Evolutionary conservation across 2,888 invertebrate species (phyloP).

Genomic region (Parnassius glacialis): DNA sequence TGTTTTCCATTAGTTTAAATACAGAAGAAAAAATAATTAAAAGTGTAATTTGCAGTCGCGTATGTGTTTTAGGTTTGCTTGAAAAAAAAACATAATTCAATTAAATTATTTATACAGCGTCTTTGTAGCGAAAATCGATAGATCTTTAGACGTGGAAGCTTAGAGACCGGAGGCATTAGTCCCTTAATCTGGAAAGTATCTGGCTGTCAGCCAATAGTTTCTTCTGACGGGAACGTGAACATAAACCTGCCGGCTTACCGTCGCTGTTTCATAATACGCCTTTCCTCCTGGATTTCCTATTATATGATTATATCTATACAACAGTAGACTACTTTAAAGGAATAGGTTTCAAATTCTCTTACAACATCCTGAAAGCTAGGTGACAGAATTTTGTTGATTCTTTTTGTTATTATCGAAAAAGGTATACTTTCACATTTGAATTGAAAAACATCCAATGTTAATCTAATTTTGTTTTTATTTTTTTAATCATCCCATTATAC

Average conservation of each 20-base stretch:
- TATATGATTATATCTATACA: background rate
- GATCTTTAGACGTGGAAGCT: background rate
- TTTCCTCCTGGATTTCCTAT: slow-evolving; percentile 11
- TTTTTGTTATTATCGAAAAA: too few relatives aligned
- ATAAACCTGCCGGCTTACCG: slow-evolving; percentile 45
- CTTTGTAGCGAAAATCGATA: slow-evolving; percentile 8
- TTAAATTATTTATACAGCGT: background rate
- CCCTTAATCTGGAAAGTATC: slow-evolving; percentile 41
- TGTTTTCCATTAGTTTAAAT: too few relatives aligned
- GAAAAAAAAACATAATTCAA: background rate
- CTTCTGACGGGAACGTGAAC: slow-evolving; percentile 38
- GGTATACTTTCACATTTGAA: too few relatives aligned
- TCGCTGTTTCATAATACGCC: slow-evolving; percentile 33
- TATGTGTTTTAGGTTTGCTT: too few relatives aligned
- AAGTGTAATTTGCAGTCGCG: too few relatives aligned
- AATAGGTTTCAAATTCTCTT: too few relatives aligned
- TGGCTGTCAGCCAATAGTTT: slow-evolving; percentile 50
- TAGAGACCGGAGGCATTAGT: slow-evolving; percentile 32
- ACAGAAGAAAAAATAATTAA: too few relatives aligned
- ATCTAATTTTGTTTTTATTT: too few relatives aligned
- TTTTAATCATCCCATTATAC: too few relatives aligned
- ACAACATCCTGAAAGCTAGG: too few relatives aligned
- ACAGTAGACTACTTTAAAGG: background rate
- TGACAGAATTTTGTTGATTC: too few relatives aligned
- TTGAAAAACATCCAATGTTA: too few relatives aligned